phyloP scores from a whole-genome alignment of 2,888 invertebrate species.

The Sympetrum striolatum region DNA sequence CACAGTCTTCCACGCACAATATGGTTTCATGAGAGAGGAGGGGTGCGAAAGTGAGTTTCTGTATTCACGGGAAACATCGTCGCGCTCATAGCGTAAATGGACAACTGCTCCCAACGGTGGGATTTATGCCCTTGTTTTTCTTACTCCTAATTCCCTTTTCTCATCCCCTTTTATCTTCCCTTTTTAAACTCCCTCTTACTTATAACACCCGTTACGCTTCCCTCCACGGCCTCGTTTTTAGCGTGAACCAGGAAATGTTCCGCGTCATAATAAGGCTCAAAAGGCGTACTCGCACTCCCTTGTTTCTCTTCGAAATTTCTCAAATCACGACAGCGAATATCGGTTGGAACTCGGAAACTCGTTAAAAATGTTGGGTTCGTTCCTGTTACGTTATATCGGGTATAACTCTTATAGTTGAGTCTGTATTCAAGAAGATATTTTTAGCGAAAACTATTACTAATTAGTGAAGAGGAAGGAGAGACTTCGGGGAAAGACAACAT shows the following conservation, averaged over 20 bases:
- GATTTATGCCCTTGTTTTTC: not conserved
- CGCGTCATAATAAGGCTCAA: not conserved
- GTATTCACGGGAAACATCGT: not conserved
- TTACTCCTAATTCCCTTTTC: not conserved
- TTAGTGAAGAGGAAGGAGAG: too few relatives aligned
- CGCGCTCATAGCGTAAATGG: not conserved
- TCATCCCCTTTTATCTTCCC: not conserved
- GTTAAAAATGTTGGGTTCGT: too few relatives aligned
- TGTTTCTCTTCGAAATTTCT: too few relatives aligned
- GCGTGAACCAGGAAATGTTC: not conserved
- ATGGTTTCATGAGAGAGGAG: not conserved
- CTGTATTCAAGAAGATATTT: too few relatives aligned
- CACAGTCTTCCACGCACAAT: not conserved
- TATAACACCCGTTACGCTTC: not conserved
- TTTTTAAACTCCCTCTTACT: not conserved
- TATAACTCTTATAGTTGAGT: too few relatives aligned
- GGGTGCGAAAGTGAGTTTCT: not conserved
- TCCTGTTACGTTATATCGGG: too few relatives aligned
- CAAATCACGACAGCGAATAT: too few relatives aligned
- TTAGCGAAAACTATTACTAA: too few relatives aligned
- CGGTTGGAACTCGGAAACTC: too few relatives aligned
- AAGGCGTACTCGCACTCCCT: not conserved
- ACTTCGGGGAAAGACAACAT: too few relatives aligned
- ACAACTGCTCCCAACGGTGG: not conserved
- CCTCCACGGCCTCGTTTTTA: not conserved